These are phyloP conservation scores for Drosophila rufa DNA, from an alignment of 1,140 invertebrate genomes.

Conservation along the genomic window DNA sequence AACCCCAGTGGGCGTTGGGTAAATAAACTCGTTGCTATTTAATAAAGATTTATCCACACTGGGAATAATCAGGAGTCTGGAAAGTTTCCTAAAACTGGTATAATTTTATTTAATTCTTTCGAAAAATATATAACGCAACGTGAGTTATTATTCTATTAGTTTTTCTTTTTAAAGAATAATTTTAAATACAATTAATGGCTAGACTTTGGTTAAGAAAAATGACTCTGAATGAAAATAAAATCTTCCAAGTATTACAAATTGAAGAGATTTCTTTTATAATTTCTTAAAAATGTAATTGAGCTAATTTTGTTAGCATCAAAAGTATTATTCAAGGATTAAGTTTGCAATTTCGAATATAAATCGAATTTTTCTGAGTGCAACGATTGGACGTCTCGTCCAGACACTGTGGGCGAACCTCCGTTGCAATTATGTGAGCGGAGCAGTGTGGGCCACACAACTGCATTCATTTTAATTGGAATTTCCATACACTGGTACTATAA, in stretches of 20 bases:
- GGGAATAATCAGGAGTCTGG: not conserved
- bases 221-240: no score
- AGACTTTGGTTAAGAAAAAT: no score
- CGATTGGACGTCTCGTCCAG: slow-evolving; percentile 15
- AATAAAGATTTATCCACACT: slow-evolving; percentile 17
- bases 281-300: not conserved
- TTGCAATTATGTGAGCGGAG: slow-evolving; percentile 31
- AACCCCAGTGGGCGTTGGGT: slow-evolving; percentile 16
- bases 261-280: no score
- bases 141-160: no score
- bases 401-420: slow-evolving; percentile 23
- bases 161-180: no score
- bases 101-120: no score
- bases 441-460: slow-evolving; percentile 28
- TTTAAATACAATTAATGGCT: no score
- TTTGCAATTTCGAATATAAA: not conserved
- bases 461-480: slow-evolving; percentile 47
- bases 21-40: slow-evolving; percentile 37
- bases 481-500: slow-evolving; percentile 11
- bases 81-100: no score
- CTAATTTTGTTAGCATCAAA: not conserved
- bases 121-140: no score
- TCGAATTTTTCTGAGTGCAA: not conserved
- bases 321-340: not conserved
- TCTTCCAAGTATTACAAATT: no score